phyloP scores from a whole-genome alignment of 2,888 invertebrate species.

The Crepidodera aurea region DNA sequence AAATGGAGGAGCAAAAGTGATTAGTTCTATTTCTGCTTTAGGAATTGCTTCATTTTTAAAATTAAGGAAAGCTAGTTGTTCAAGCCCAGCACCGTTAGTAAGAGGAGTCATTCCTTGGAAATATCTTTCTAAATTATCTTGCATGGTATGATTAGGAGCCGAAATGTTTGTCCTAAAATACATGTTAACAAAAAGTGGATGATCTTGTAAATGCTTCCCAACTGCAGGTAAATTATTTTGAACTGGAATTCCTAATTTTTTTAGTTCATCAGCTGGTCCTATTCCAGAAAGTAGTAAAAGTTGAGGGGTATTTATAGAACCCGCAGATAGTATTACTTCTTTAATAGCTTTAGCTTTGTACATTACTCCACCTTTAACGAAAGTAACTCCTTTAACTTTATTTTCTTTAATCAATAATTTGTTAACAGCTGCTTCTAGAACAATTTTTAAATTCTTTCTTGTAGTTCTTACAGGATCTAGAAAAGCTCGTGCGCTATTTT shows the following conservation, averaged over 20 bases:
- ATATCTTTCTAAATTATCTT: slow-evolving; percentile 20
- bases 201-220: slow-evolving; percentile 84
- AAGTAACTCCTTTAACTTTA: slow-evolving; percentile 25
- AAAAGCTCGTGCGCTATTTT: slow-evolving; percentile 25
- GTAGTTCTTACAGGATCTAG: slow-evolving; percentile 12
- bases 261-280: slow-evolving; percentile 72
- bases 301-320: slow-evolving; percentile 86
- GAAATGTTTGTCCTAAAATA: slow-evolving; percentile 18
- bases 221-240: slow-evolving; percentile 74
- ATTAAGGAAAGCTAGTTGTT: slow-evolving; percentile 24
- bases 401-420: slow-evolving; percentile 10
- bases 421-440: slow-evolving; percentile 61
- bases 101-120: slow-evolving; percentile 17
- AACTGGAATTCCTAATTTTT: slow-evolving; percentile 67
- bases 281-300: slow-evolving; percentile 86
- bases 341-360: slow-evolving; percentile 68
- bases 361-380: slow-evolving; percentile 13
- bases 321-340: slow-evolving; percentile 82
- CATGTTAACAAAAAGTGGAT: slow-evolving; percentile 53
- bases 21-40: slow-evolving; percentile 46
- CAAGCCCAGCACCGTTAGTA: slow-evolving; percentile 20
- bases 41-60: slow-evolving; percentile 30
- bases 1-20: slow-evolving; percentile 50
- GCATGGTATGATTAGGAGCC: slow-evolving; percentile 1
- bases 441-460: slow-evolving; percentile 59